Percentiles rank a stretch among this genome's conserved stretches.
Evolutionary conservation across 2,888 invertebrate species (phyloP).

Genomic region (Ganaspis brasiliensis): DNA sequence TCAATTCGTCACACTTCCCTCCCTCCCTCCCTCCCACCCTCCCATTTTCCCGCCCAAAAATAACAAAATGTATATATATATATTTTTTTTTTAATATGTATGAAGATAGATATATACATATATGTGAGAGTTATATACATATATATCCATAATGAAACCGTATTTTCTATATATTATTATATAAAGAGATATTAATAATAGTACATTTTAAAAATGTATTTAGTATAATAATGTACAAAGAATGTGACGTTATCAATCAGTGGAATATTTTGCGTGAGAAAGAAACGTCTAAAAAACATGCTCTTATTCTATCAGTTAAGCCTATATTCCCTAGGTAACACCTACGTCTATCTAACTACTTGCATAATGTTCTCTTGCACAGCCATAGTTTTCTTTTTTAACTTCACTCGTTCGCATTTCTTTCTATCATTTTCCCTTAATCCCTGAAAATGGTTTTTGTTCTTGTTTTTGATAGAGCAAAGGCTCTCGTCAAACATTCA

Average conservation of each 20-base stretch:
- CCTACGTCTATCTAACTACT: conserved; percentile 78
- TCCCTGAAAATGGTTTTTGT: conserved; percentile 5
- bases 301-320: conserved; percentile 77
- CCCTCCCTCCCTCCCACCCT: not conserved
- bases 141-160: conserved; percentile 73
- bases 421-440: conserved; percentile 39
- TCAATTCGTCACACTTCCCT: conserved; percentile 12
- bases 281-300: conserved; percentile 71
- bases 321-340: conserved; percentile 79
- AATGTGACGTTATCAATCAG: conserved; percentile 66
- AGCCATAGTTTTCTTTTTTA: conserved; percentile 77
- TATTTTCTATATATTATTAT: conserved; percentile 76
- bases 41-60: conserved; percentile 67
- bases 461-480: conserved; percentile 9
- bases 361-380: conserved; percentile 80
- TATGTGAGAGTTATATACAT: conserved; percentile 72
- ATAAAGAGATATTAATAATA: conserved; percentile 78
- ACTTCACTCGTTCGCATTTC: conserved; percentile 56
- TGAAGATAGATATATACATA: conserved; percentile 68
- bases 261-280: conserved; percentile 59
- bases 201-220: conserved; percentile 70
- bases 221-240: conserved; percentile 78
- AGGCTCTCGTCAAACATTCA: not conserved
- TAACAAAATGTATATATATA: conserved; percentile 74
- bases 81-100: conserved; percentile 62